Base-by-base conservation (phyloP, 2,113 vertebrate genomes). In the Zosterops hypoxanthus region DNA sequence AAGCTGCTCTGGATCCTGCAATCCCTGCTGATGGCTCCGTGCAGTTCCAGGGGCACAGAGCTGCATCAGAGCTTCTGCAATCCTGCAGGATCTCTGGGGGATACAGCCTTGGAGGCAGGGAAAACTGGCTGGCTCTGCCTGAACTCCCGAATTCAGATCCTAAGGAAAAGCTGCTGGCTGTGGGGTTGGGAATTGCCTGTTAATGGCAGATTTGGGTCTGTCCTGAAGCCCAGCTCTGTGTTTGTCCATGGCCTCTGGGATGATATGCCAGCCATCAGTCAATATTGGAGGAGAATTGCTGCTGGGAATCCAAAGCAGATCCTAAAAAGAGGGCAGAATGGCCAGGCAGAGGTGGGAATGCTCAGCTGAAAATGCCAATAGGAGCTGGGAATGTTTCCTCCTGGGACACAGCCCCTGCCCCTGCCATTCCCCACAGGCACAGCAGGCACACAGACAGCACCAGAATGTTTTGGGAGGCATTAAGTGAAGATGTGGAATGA, bases 21-120 rank as follows among this genome's bases (percentile, higher is more conserved):
- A 1, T 9, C 41, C 6, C 31, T 52, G 39, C 39, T 8, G 19
- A 14, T 3, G 25, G 18, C 19, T 47, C 64, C 0, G 0, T 7
- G 68, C 1, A 2, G 20, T 24, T 71, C 41, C 49, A 13, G 29
- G 49, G 29, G 22, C 33, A 8, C 6, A 14, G 47, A 69, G 25
- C 17, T 31, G 64, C n/a, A 11, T 16, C 39, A 6, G 33, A 77
- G 50, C 16, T 44, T 59, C 65, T 11, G 7, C 33, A 68, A 75
- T 13, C 44, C 21, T 17, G 0, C 10, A 60, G 49, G 29, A 8
- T 44, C 18, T 4, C 29, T 24, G 4, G 14, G 6, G 8, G 44
- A 18, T 4, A n/a, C 31, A 66, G 29, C 14, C 4, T 3, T 60
- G 44, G 64, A 53, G 34, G 31, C 14, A 46, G 44, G 46, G 25